Base-by-base conservation (phyloP, 2,113 vertebrate species). In the Colinus virginianus region DNA sequence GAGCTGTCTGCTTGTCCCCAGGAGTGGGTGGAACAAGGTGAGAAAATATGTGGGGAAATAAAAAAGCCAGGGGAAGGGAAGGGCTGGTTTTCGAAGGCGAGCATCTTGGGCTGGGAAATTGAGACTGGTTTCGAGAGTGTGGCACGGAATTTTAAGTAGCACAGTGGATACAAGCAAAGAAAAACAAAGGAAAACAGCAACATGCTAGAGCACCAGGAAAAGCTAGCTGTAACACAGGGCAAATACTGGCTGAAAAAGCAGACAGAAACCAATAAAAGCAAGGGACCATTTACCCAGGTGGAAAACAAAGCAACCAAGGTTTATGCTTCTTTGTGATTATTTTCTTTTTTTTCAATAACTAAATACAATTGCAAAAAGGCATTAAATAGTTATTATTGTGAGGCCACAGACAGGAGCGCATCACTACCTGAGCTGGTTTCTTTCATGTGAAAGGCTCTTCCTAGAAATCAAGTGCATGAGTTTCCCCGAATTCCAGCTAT, bases 11-110 rank as follows among this genome's bases (percentile, higher is more conserved):
- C 67, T 78, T 89, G 84, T 85, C 78, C 84, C 82, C 76, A 68
- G 69, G 61, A 91, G 90, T 93, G 82, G 90, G 82, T 94, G 85
- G 91, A 88, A 88, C 21, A 75, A 88, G 79, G 82, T 91, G 90
- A 90, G 79, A 95, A 94, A 94, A 91, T 86, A 87, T 17, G 64
- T 88, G 90, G 85, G 68, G 69, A 90, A 94, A 96, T 94, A 86
- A 90, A 96, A 90, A 72, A 89, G 46, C 36, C 69, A 88, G 53
- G 61, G 36, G 75, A 93, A 90, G 36, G 61, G 83, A 72, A 75
- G 89, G 20, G 7, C 30, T 70, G 69, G 48, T 71, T 89, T 93
- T 86, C 84, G 78, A 86, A 92, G 76, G 59, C 64, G 20, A 77
- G 64, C 70, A 30, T 79, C 91, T 87, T 78, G 43, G 64, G 34